Evolutionary conservation across 2,797 vertebrate species (phyloP), one percentile per base, ranked within the genome.

Genomic region (Kryptopterus vitreolus): DNA sequence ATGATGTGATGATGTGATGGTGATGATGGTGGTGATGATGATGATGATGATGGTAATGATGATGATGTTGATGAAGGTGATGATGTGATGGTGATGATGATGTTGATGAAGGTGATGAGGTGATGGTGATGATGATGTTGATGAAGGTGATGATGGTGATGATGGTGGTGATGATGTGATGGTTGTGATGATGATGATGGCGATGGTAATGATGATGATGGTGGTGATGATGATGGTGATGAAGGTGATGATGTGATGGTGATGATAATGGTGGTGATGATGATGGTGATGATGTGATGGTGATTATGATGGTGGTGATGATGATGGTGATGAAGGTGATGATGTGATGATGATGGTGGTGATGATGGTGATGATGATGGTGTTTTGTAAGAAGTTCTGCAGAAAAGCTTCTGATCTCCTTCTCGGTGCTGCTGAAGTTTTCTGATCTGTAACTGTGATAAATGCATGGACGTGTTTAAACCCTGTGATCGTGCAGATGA

Each of bases 321-420:
- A 26, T 26, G 52, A n/a, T 63, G 80, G 74, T 68, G 22, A n/a
- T n/a, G n/a, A n/a, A n/a, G n/a, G n/a, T 75, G n/a, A 48, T 55
- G 16, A 18, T 73, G 63, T 22, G 53, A 38, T 61, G 59, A 26
- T 26, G 52, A n/a, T 63, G 80, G 74, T 68, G 22, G n/a, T 75
- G n/a, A 48, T 55, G 16, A 18, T 73, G 55, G 63, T 22, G 53
- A 38, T 61, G 59, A 26, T 26, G 52, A n/a, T 63, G 80, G 74
- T 68, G 22, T 48, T 15, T 68, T 69, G 20, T 5, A 53, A 66
- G 38, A 57, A 73, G 22, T 59, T 24, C 5, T 20, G 13, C 10
- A 22, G 20, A 58, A 29, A 35, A 15, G 38, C 10, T 43, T n/a
- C 10, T 43, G 10, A 43, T 43, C 38, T 43, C 38, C 38, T 43